Evolutionary conservation across 2,113 vertebrate genomes (phyloP), one percentile per base, ranked within the genome.

Genomic region (Lycocorax pyrrhopterus): DNA sequence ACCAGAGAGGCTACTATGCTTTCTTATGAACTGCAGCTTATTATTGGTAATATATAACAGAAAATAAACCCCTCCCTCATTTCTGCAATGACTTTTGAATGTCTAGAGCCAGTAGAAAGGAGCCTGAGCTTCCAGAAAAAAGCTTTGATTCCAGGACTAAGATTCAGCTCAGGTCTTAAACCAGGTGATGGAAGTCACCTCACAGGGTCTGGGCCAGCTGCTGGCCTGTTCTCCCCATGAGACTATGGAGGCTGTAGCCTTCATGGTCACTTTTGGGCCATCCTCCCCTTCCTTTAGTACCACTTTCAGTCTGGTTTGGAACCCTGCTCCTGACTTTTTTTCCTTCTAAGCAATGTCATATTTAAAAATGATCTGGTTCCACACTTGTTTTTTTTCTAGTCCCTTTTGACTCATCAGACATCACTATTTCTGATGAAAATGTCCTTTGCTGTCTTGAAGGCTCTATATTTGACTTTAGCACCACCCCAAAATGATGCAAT

Each of bases 321-420:
- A 46, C 19, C 13, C 13, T 63, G 25, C 14, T 62, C 26, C 15
- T 0, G 0, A 22, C 3, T 22, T 76, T 35, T 11, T 15, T 59
- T 35, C 13, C 22, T 55, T 63, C 19, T 56, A 6, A 0, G 0
- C 6, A 59, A 12, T 39, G 6, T 19, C 46, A 21, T 32, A 10
- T 9, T 59, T n/a, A 7, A 74, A 89, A 80, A 71, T 22, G 0
- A 26, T 23, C 12, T 22, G 11, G 6, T 73, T 76, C 17, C 7
- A 64, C 5, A n/a, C 4, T 27, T 58, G 3, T 60, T 63, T 82
- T 68, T 21, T 75, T 84, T 20, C 58, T 77, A 58, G n/a, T 37
- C 15, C 6, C 7, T 79, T 94, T 72, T 53, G 46, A 73, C 3
- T 58, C 35, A 62, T 26, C 26, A 69, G 25, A 71, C 18, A 27